Conservation (phyloP, 2,797 vertebrate species). For the Monodelphis domestica region DNA sequence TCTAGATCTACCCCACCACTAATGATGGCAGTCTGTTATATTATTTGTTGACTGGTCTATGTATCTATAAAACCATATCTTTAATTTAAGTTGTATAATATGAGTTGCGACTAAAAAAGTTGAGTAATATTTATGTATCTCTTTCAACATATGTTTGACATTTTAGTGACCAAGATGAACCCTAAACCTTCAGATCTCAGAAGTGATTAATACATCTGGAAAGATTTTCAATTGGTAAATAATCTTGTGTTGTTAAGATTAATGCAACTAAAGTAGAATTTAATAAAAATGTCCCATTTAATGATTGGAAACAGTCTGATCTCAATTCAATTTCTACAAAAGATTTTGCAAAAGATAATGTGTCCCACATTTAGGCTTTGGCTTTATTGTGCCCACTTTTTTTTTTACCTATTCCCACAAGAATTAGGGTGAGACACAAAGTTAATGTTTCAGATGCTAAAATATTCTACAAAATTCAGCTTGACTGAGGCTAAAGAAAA, state of each 20-base stretch:
- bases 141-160: slow-evolving; percentile 25
- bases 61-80: not conserved
- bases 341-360: slow-evolving; percentile 3
- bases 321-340: not conserved
- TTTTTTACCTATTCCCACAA: slow-evolving; percentile 39
- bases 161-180: not conserved
- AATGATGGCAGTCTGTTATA: not conserved
- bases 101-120: not conserved
- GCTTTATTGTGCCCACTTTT: not conserved
- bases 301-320: slow-evolving; percentile 36
- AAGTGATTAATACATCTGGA: not conserved
- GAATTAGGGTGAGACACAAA: not conserved
- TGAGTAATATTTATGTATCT: not conserved
- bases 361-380: not conserved
- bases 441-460: not conserved
- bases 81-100: not conserved
- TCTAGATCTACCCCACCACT: not conserved
- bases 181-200: not conserved
- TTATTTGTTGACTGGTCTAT: not conserved
- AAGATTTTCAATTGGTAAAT: slow-evolving; percentile 23
- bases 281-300: not conserved
- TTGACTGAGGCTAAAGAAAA: not conserved
- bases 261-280: not conserved
- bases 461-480: not conserved
- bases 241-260: not conserved